Percentiles rank a stretch among this genome's conserved stretches.
These are phyloP conservation scores for Salpingus planirostris DNA, from an alignment of 2,888 invertebrate genomes.

Conservation along the genomic window DNA sequence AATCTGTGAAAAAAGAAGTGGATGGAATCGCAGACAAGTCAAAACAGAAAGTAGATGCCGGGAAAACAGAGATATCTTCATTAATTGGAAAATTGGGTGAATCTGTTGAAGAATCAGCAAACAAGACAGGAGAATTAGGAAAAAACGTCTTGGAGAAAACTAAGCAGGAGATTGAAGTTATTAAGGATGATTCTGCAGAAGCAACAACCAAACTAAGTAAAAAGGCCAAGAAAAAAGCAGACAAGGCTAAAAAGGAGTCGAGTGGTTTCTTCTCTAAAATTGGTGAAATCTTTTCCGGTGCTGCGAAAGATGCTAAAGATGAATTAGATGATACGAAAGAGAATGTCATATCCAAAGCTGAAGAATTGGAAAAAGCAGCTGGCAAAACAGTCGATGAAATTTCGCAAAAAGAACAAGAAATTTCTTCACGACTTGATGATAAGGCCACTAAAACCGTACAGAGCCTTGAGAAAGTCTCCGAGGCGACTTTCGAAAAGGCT, in stretches of 20 bases:
- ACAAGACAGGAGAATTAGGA: slow-evolving; percentile 6
- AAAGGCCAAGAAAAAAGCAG: slow-evolving; percentile 15
- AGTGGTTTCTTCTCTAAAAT: slow-evolving; percentile 15
- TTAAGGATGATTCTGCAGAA: too few relatives aligned
- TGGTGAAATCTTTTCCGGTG: slow-evolving; percentile 15
- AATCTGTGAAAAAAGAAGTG: slow-evolving; percentile 14
- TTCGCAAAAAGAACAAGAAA: too few relatives aligned
- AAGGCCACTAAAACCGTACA: slow-evolving; percentile 17
- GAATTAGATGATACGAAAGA: slow-evolving; percentile 21
- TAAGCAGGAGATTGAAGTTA: too few relatives aligned
- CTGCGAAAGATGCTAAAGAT: slow-evolving; percentile 11
- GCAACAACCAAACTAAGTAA: too few relatives aligned
- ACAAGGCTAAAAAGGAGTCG: slow-evolving; percentile 15
- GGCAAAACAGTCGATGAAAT: slow-evolving; percentile 1
- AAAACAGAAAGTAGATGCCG: background rate
- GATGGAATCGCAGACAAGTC: slow-evolving; percentile 4
- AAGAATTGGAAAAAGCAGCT: slow-evolving; percentile 10
- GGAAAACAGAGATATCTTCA: background rate
- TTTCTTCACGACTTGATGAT: slow-evolving; percentile 18
- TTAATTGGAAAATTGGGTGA: slow-evolving; percentile 3
- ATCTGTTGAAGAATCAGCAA: slow-evolving; percentile 7
- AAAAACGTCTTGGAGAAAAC: background rate
- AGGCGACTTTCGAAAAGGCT: slow-evolving; percentile 3
- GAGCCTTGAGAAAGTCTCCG: too few relatives aligned
- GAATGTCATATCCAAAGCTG: too few relatives aligned